These are phyloP conservation scores for Gryllus bimaculatus DNA, from an alignment of 1,140 invertebrate species.

Conservation along the genomic window DNA sequence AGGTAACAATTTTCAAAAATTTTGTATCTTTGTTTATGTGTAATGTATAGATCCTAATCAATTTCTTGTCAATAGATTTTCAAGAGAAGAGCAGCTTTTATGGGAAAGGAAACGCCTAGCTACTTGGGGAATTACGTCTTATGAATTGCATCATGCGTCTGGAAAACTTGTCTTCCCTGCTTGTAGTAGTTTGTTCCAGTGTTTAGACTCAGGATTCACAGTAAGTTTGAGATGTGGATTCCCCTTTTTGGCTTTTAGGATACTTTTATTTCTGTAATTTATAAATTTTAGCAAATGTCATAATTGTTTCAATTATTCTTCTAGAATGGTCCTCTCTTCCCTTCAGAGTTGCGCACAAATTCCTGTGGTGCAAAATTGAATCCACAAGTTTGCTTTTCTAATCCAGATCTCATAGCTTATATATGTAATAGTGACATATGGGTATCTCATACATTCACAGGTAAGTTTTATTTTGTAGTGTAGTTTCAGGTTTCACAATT, in stretches of 20 bases:
- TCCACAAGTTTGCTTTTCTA: constrained; percentile 83
- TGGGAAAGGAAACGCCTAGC: constrained; percentile 83
- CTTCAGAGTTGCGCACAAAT: constrained; percentile 57
- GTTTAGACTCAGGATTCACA: constrained; percentile 59
- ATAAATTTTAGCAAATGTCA: no score
- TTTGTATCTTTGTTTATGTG: not conserved
- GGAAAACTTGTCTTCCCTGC: constrained; percentile 86
- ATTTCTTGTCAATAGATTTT: constrained; percentile 43
- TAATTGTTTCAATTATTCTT: constrained; percentile 26
- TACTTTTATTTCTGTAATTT: no score
- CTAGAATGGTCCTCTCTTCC: constrained; percentile 57
- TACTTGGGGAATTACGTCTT: constrained; percentile 89
- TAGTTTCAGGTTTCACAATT: no score
- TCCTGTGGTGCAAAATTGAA: constrained; percentile 63
- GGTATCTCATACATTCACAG: constrained; percentile 68
- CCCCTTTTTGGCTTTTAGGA: no score
- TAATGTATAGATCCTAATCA: constrained; percentile 17
- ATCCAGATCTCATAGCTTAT: constrained; percentile 79
- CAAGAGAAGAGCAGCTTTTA: constrained; percentile 79
- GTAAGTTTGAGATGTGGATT: constrained; percentile 32
- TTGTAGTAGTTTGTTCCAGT: constrained; percentile 72
- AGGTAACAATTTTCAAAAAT: constrained; percentile 30
- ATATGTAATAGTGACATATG: constrained; percentile 87
- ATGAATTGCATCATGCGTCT: constrained; percentile 69
- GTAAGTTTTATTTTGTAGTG: constrained; percentile 34